A percentile compares a stretch with the other conserved stretches of the same genome.
These are phyloP conservation scores for Ariopsis seemanni DNA, from an alignment of 2,113 vertebrate genomes.

Conservation along the genomic window DNA sequence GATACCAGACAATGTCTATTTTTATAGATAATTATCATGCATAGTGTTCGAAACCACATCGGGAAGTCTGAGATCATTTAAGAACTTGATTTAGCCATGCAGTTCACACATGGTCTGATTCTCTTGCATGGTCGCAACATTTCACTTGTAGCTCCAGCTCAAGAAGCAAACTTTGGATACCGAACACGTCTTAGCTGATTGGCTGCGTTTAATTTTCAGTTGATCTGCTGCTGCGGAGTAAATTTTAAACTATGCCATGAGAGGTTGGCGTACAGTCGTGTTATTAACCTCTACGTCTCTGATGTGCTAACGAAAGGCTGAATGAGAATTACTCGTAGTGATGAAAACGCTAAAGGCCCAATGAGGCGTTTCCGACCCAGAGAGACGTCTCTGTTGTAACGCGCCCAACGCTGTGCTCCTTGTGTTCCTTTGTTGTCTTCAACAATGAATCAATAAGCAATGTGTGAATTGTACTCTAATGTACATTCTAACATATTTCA, in stretches of 20 bases:
- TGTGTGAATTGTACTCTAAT: constrained; percentile 46
- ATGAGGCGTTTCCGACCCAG: constrained; percentile 1
- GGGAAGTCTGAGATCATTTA: neutral
- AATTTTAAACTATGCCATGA: neutral
- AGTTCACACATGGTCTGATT: neutral
- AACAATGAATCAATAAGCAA: constrained; percentile 51
- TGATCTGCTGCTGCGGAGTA: neutral
- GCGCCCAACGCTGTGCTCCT: constrained; percentile 29
- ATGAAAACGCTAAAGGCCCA: neutral
- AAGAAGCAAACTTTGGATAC: neutral
- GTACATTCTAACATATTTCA: constrained; percentile 44
- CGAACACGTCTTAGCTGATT: neutral
- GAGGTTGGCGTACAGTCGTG: neutral
- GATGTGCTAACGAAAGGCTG: neutral
- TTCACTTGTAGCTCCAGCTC: neutral
- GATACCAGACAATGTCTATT: neutral
- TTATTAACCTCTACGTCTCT: neutral
- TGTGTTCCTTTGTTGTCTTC: constrained; percentile 47
- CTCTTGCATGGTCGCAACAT: neutral
- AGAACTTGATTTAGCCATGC: neutral
- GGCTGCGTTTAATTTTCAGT: neutral
- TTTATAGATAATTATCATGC: neutral
- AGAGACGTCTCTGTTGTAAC: neutral
- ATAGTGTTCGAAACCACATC: neutral
- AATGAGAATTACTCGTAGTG: neutral